Evolutionary conservation across 2,888 invertebrate genomes (phyloP), one percentile per base, ranked within the genome.

Genomic region (Saturnia pavonia): DNA sequence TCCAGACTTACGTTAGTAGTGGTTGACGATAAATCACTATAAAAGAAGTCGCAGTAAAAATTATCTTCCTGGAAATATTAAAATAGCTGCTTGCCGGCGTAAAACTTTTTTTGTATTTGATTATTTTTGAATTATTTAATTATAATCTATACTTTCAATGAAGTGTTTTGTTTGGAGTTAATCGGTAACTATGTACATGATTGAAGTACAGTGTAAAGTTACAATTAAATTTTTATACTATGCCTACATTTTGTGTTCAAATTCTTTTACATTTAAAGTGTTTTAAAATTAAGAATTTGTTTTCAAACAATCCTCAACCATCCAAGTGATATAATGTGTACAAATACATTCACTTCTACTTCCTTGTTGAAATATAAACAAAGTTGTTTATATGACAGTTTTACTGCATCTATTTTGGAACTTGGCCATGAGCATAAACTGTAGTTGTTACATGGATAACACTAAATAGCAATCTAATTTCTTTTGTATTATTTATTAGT

Each of bases 371-470:
- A 40, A 40, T 40, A 40, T 65, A 65, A 65, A 65, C 40, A 65
- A 65, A 40, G 65, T n/a, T 60, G 12, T 60, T 60, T 60, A 60
- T 60, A 60, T 60, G 57, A 60, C 65, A 65, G 65, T 65, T 60
- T 60, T 65, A 65, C 65, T 65, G 65, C 40, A 40, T 65, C 65
- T 65, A 68, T 51, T 68, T 54, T 68, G 42, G 51, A 65, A n/a
- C 65, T 40, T n/a, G n/a, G 25, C 43, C 25, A 69, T 68, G 9
- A 65, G 11, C 19, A 12, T 3, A 40, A 40, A 40, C 19, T 63
- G 16, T 27, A 34, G 16, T 34, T 34, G n/a, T 14, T 63, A 14
- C 12, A 57, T 16, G 14, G 57, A 60, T 40, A 65, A 65, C 65
- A 40, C 40, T 9, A 25, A 9, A 57, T 57, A 11, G 14, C 11